A percentile compares a stretch with the other conserved stretches of the same genome.
These are phyloP conservation scores for Actinopyga echinites DNA, from an alignment of 53 echinoderm and acorn worm genomes.

Conservation along the genomic window DNA sequence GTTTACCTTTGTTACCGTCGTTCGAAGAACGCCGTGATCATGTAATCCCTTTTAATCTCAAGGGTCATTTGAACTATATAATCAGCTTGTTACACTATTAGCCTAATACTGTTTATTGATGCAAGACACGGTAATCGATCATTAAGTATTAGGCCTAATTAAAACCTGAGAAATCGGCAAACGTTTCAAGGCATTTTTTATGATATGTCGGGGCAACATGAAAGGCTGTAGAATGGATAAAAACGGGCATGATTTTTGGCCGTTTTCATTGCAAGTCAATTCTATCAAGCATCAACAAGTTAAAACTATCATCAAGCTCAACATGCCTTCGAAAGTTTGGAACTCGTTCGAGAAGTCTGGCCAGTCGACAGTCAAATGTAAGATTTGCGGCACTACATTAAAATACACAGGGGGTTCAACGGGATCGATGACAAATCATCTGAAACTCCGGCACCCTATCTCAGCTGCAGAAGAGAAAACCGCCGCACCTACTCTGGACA, in stretches of 20 bases:
- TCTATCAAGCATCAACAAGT: not conserved
- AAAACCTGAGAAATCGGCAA: no score
- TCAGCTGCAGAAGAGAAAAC: not conserved
- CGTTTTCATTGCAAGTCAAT: conserved; percentile 4
- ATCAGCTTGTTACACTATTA: no score
- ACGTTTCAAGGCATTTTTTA: no score
- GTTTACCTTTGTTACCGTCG: no score
- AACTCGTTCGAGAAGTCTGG: not conserved
- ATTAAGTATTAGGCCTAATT: no score
- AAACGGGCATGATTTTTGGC: not conserved
- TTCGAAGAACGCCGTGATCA: no score
- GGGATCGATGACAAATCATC: conserved; percentile 16
- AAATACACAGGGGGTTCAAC: conserved; percentile 27
- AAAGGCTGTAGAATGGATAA: not conserved
- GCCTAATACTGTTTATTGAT: no score
- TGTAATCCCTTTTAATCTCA: no score
- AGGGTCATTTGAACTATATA: no score
- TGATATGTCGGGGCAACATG: not conserved
- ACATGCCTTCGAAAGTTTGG: conserved; percentile 2
- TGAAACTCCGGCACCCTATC: not conserved
- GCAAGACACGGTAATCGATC: no score
- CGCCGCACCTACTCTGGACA: not conserved
- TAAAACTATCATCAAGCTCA: not conserved
- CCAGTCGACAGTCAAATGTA: conserved; percentile 7
- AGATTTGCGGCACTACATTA: conserved; percentile 4